Conservation (phyloP, 2,888 invertebrate genomes). For the Stenodema calcarata region DNA sequence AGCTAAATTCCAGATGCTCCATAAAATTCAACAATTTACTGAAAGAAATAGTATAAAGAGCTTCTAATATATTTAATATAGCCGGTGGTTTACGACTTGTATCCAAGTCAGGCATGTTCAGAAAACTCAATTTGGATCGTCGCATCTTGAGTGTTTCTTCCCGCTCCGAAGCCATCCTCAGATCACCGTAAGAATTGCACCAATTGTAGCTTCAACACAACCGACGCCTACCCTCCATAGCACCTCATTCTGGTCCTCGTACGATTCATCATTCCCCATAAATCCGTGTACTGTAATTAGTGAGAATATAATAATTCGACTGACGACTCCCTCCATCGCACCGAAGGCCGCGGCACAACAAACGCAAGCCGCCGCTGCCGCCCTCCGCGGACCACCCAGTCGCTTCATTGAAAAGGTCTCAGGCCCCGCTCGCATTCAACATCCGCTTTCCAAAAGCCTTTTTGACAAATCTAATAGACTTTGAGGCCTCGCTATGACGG, state of each 20-base stretch:
- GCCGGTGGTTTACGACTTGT: too few species aligned
- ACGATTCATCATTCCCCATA: neutral
- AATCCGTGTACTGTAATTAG: neutral
- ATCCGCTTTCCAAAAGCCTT: slow-evolving; percentile 32
- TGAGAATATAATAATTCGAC: neutral
- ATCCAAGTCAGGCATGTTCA: too few species aligned
- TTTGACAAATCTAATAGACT: slow-evolving; percentile 42
- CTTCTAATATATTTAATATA: too few species aligned
- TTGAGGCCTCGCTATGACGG: slow-evolving; percentile 25
- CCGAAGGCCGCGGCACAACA: neutral
- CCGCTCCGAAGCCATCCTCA: too few species aligned
- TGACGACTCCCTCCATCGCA: neutral
- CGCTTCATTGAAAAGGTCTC: slow-evolving; percentile 19
- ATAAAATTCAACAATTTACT: too few species aligned
- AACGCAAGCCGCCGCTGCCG: slow-evolving; percentile 11
- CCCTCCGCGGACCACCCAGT: slow-evolving; percentile 27
- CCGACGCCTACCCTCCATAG: too few species aligned
- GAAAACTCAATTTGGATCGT: too few species aligned
- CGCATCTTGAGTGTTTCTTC: too few species aligned
- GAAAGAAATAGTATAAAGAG: too few species aligned
- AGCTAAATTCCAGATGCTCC: too few species aligned
- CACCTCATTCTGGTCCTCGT: neutral
- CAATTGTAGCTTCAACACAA: too few species aligned
- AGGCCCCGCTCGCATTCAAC: slow-evolving; percentile 26
- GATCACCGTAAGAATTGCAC: too few species aligned